These are phyloP conservation scores for Panulirus ornatus DNA, from an alignment of 1,140 invertebrate genomes.

Conservation along the genomic window DNA sequence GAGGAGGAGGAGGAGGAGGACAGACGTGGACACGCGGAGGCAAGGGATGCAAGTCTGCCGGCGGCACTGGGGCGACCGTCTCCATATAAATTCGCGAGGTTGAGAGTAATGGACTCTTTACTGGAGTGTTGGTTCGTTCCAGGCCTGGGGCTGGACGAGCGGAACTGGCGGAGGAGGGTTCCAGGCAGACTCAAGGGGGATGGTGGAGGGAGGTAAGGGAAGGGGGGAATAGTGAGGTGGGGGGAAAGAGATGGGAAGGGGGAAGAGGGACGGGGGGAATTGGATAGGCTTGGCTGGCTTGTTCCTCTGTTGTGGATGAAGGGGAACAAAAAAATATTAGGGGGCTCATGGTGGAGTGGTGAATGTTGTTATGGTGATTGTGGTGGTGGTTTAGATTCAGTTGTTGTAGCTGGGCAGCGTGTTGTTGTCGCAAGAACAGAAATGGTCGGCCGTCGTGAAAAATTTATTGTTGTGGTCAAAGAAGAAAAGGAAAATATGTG, in stretches of 20 bases:
- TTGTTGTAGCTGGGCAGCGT: too few species aligned
- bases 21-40: too few species aligned
- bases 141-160: background rate
- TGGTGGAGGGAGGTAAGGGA: background rate
- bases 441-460: too few species aligned
- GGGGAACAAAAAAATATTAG: too few species aligned
- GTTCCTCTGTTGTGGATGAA: too few species aligned
- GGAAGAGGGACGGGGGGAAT: background rate
- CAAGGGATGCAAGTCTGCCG: background rate
- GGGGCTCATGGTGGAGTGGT: too few species aligned
- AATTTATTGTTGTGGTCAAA: too few species aligned
- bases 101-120: slow-evolving; percentile 42
- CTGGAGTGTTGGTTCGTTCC: background rate
- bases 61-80: background rate
- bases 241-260: background rate
- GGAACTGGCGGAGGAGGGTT: background rate
- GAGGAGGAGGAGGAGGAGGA: too few species aligned
- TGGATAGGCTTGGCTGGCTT: background rate
- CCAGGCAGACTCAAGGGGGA: background rate
- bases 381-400: too few species aligned
- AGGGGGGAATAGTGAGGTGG: background rate
- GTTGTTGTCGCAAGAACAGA: too few species aligned
- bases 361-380: too few species aligned
- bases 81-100: slow-evolving; percentile 44
- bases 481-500: too few species aligned